phyloP scores from a whole-genome alignment of 2,113 vertebrate species.

The Eclectus roratus region DNA sequence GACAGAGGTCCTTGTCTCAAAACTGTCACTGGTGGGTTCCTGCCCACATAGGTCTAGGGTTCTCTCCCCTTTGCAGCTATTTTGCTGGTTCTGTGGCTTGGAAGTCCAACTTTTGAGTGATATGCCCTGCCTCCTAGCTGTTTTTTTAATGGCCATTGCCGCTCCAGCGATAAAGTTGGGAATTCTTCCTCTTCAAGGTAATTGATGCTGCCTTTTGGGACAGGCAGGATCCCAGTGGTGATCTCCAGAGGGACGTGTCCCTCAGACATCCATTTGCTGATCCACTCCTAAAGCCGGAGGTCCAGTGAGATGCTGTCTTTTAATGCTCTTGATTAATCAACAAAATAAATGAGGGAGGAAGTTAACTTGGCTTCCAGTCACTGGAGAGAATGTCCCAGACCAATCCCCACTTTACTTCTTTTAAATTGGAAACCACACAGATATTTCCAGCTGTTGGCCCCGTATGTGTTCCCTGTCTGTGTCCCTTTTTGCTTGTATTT shows the following conservation, averaged over 20 bases:
- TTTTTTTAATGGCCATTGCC: neutral
- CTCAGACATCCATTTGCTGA: neutral
- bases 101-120: neutral
- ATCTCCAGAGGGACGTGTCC: neutral
- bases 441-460: neutral
- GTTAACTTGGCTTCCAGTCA: neutral
- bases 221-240: neutral
- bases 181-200: neutral
- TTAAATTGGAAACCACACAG: neutral
- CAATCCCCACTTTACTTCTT: neutral
- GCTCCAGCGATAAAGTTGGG: accelerated
- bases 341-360: neutral
- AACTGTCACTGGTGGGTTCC: accelerated
- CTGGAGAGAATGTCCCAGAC: neutral
- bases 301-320: neutral
- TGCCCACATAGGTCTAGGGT: neutral
- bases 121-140: no score
- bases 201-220: neutral
- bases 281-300: neutral
- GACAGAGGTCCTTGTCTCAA: neutral
- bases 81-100: neutral
- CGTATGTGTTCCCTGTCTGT: neutral
- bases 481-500: neutral
- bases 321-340: neutral
- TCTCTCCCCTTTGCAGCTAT: neutral